Conservation (phyloP, 2,113 vertebrate species). For the Laticauda colubrina region DNA sequence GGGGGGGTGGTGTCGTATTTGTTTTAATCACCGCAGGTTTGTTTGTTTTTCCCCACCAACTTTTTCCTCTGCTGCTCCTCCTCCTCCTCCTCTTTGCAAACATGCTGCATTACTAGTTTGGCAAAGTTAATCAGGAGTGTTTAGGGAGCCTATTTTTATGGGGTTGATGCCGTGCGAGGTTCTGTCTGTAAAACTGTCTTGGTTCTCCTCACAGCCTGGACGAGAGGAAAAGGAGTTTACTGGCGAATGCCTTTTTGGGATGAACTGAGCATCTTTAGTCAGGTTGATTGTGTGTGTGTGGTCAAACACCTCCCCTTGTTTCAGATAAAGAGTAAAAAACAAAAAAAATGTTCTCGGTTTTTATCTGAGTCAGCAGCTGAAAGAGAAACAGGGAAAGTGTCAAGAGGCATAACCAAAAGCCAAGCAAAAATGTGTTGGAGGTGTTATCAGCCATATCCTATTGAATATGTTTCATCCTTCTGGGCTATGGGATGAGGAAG, state of each 20-base stretch:
- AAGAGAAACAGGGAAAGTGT: conserved; percentile 27
- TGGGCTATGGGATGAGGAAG: neutral
- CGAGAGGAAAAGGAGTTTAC: neutral
- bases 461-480: conserved; percentile 28
- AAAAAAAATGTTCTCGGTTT: conserved; percentile 29
- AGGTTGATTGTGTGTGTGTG: conserved; percentile 13
- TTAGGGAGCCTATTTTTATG: conserved; percentile 31
- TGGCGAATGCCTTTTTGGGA: conserved; percentile 35
- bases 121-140: conserved; percentile 36
- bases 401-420: conserved; percentile 21
- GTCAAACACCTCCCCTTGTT: conserved; percentile 33
- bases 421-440: conserved; percentile 46
- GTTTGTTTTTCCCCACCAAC: conserved; percentile 43
- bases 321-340: conserved; percentile 1
- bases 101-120: conserved; percentile 55
- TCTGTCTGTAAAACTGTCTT: neutral
- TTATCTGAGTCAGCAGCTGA: conserved; percentile 34
- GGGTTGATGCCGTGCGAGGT: conserved; percentile 24
- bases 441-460: conserved; percentile 38
- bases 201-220: neutral
- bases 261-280: conserved; percentile 41
- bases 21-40: conserved; percentile 30
- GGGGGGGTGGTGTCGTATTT: conserved; percentile 20
- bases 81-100: neutral
- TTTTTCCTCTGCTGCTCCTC: conserved; percentile 34